Percentiles rank a stretch among this genome's conserved stretches.
phyloP scores from a whole-genome alignment of 92 coral and sea anemone species.

The Heliopora coerulea region DNA sequence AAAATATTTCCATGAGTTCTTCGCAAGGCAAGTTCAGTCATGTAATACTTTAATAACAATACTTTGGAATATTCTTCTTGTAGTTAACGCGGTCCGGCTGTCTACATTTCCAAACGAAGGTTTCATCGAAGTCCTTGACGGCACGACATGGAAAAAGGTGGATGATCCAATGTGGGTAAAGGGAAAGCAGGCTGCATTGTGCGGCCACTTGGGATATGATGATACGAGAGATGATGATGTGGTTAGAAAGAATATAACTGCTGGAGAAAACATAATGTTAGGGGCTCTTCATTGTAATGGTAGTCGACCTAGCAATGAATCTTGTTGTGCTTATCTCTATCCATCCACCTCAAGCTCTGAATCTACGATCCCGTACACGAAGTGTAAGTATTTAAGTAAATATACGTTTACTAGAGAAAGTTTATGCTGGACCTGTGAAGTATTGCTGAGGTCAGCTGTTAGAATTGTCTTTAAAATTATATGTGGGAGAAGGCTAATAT shows the following conservation, averaged over 20 bases:
- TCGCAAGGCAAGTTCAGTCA: too few species aligned
- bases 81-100: neutral
- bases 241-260: too few species aligned
- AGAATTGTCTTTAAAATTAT: too few species aligned
- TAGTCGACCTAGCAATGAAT: neutral
- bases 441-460: too few species aligned
- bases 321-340: constrained; percentile 3
- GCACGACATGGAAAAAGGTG: neutral
- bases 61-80: neutral
- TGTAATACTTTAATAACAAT: too few species aligned
- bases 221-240: neutral
- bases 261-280: too few species aligned
- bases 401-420: too few species aligned
- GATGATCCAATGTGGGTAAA: neutral
- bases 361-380: neutral
- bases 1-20: too few species aligned
- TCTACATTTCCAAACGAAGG: constrained; percentile 3
- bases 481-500: too few species aligned
- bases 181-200: neutral
- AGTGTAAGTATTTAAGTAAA: constrained; percentile 11
- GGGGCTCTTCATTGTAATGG: neutral
- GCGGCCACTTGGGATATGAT: neutral
- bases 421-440: too few species aligned
- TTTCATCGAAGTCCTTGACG: neutral
- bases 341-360: neutral